Conservation (phyloP, 2,797 vertebrate genomes). For the Sebastes diaconus region DNA sequence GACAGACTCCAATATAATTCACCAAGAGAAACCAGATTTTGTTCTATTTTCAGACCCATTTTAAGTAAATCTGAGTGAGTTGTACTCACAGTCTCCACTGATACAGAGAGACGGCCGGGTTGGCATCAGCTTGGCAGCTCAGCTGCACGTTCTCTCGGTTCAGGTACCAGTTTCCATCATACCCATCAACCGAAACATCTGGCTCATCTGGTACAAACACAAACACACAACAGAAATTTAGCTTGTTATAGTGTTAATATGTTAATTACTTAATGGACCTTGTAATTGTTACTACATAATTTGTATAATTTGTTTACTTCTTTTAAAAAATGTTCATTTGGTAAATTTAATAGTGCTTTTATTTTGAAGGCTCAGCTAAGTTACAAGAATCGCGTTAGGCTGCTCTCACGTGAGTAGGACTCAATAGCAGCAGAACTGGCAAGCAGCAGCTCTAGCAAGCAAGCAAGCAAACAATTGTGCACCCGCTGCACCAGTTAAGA, state of each 20-base stretch:
- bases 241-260: background rate
- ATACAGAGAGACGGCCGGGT: conserved; percentile 91
- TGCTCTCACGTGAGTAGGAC: too few species aligned
- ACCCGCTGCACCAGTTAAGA: too few species aligned
- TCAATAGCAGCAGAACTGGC: too few species aligned
- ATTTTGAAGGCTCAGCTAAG: too few species aligned
- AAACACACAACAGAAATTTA: background rate
- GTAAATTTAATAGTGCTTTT: too few species aligned
- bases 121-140: conserved; percentile 92
- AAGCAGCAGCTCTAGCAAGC: too few species aligned
- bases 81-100: conserved; percentile 94
- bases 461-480: too few species aligned
- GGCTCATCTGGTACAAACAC: conserved; percentile 87
- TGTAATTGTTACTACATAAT: too few species aligned
- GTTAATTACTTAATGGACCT: background rate
- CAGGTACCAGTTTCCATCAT: conserved; percentile 97
- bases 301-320: too few species aligned
- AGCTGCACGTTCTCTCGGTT: conserved; percentile 93
- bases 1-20: background rate
- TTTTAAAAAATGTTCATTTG: too few species aligned
- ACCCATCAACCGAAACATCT: conserved; percentile 93
- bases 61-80: background rate
- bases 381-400: too few species aligned
- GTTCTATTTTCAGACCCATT: background rate
- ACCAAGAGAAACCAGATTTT: background rate